Percentiles rank a stretch among this genome's conserved stretches.
Evolutionary conservation across 2,797 vertebrate genomes (phyloP).

Genomic region (Eidolon dupreanum): DNA sequence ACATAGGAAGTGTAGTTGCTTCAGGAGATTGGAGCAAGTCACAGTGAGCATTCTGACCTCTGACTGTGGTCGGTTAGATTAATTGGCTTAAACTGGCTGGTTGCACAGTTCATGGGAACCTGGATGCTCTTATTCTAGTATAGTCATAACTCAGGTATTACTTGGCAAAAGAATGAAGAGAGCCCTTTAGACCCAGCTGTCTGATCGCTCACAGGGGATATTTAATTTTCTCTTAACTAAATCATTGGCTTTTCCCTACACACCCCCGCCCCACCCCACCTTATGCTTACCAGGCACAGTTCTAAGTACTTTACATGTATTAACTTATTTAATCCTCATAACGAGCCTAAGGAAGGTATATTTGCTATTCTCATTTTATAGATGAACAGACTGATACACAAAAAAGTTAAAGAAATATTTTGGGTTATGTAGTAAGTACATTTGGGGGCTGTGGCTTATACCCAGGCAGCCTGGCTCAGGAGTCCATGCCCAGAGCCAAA

Average conservation of each 20-base stretch:
- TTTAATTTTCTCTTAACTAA: not conserved
- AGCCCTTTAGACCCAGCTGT: not conserved
- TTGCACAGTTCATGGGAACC: not conserved
- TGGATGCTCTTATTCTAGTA: not conserved
- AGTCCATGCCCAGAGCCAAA: not conserved
- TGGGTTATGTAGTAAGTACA: not conserved
- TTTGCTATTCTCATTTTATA: not conserved
- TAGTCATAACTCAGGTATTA: not conserved
- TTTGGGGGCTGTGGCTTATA: not conserved
- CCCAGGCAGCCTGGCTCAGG: not conserved
- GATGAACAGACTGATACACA: not conserved
- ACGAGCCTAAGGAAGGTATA: not conserved
- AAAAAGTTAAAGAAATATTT: not conserved
- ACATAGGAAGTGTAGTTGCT: not conserved
- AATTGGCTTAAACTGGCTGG: not conserved
- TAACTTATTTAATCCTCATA: not conserved
- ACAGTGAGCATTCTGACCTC: not conserved
- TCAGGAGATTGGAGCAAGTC: not conserved
- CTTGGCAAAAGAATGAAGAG: not conserved
- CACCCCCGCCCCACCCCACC: rapidly evolving
- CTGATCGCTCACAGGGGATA: not conserved
- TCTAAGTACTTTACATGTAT: not conserved
- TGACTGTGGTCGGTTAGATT: not conserved
- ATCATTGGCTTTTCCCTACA: not conserved
- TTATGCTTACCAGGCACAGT: not conserved